Conservation (phyloP, 2,113 vertebrate species). For the Montifringilla adamsi region DNA sequence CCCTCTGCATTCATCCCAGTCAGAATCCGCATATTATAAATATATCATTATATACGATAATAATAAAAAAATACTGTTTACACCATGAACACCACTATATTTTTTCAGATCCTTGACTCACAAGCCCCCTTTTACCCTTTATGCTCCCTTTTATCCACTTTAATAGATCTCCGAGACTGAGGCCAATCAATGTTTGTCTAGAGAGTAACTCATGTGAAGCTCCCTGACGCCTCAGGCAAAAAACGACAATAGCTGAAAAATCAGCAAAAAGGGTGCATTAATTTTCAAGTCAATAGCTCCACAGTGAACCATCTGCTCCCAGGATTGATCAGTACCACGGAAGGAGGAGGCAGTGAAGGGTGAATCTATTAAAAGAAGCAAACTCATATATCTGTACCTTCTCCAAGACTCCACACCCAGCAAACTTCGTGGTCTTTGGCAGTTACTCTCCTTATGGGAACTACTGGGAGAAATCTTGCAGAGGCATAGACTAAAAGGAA, state of each 20-base stretch:
- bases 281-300: constrained; percentile 1
- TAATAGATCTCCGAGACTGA: not conserved
- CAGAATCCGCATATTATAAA: not conserved
- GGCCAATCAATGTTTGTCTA: not conserved
- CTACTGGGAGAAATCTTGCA: not conserved
- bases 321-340: not conserved
- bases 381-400: not conserved
- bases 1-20: not conserved
- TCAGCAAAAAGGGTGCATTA: not conserved
- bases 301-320: not conserved
- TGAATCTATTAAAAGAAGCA: not conserved
- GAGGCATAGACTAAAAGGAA: not conserved
- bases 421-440: not conserved
- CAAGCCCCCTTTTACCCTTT: not conserved
- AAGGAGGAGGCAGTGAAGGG: not conserved
- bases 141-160: not conserved
- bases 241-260: not conserved
- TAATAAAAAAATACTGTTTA: not conserved
- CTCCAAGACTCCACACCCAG: not conserved
- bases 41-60: not conserved
- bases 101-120: not conserved
- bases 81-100: not conserved
- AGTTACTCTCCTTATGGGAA: not conserved
- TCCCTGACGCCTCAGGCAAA: not conserved
- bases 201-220: not conserved